Base-by-base conservation (phyloP, 2,113 vertebrate genomes). In the Rhinichthys klamathensis region DNA sequence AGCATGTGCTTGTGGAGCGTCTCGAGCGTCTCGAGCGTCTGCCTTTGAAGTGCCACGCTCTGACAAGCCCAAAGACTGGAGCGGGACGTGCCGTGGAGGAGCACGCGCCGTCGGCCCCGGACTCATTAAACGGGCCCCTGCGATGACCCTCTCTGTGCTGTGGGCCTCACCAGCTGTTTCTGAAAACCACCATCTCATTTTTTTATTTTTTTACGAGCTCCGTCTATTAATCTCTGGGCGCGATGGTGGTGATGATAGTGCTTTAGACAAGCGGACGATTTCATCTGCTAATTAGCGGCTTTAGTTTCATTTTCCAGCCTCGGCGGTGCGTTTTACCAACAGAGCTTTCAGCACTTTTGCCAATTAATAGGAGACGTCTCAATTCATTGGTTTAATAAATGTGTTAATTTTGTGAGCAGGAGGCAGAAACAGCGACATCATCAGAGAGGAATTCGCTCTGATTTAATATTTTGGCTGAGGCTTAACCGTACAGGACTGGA, bases 371-470 rank as follows among this genome's bases (percentile, higher is more conserved):
- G 89, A 86, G 84, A 90, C 89, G 92, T 93, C 91, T 93, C 90
- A 91, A 92, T 88, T 91, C 90, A 80, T 87, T 89, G 91, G 90
- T 94, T 94, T 94, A 94, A 94, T 94, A 93, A 93, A 93, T 93
- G 92, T 91, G 91, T 93, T 94, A 91, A 95, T 93, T 92, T 91
- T 67, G 86, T 90, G 78, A 90, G 91, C 92, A 90, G 87, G 87
- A 85, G 89, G 92, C 90, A 88, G 90, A 92, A 91, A 93, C 92
- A 92, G 90, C 87, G 91, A 86, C 91, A 91, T 91, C 89, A 87
- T 86, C 88, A 72, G 91, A 92, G 92, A 94, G 92, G 87, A 91
- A 92, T 93, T 90, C 90, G 84, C 54, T 63, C 89, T 93, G 91
- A 93, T 93, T 94, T 92, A 91, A 91, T 92, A 90, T 89, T 88